Percentiles rank a stretch among this genome's conserved stretches.
Evolutionary conservation across 2,888 invertebrate genomes (phyloP).

Genomic region (Lottia gigantea): DNA sequence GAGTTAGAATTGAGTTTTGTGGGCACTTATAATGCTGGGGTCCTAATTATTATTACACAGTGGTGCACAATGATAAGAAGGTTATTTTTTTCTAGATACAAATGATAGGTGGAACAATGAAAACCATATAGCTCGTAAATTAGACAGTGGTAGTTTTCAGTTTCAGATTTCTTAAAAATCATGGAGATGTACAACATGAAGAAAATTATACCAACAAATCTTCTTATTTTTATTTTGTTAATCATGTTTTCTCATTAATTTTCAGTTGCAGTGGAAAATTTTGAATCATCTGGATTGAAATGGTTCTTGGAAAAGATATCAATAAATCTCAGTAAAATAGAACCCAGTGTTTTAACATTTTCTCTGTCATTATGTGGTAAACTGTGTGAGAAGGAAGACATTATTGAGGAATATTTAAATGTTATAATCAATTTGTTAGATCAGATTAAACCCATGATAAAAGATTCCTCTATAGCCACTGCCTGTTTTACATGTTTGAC

Average conservation of each 20-base stretch:
- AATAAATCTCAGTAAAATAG: background rate
- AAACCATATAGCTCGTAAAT: too few species aligned
- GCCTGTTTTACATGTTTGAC: conserved; percentile 17
- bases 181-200: too few species aligned
- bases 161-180: too few species aligned
- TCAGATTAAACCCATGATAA: conserved; percentile 3
- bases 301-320: conserved; percentile 8
- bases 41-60: too few species aligned
- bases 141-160: too few species aligned
- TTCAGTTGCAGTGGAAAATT: conserved; percentile 13
- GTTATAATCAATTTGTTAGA: background rate
- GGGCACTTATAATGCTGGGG: too few species aligned
- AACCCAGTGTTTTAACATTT: conserved; percentile 16
- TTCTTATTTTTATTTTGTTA: background rate
- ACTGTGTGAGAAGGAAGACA: background rate
- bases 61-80: too few species aligned
- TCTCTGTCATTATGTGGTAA: conserved; percentile 15
- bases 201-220: too few species aligned
- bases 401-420: background rate
- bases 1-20: too few species aligned
- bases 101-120: too few species aligned
- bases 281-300: background rate
- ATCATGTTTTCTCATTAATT: background rate
- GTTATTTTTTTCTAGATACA: too few species aligned
- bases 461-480: conserved; percentile 18